Evolutionary conservation across 2,113 vertebrate species (phyloP).

Genomic region (Taxidea taxus): DNA sequence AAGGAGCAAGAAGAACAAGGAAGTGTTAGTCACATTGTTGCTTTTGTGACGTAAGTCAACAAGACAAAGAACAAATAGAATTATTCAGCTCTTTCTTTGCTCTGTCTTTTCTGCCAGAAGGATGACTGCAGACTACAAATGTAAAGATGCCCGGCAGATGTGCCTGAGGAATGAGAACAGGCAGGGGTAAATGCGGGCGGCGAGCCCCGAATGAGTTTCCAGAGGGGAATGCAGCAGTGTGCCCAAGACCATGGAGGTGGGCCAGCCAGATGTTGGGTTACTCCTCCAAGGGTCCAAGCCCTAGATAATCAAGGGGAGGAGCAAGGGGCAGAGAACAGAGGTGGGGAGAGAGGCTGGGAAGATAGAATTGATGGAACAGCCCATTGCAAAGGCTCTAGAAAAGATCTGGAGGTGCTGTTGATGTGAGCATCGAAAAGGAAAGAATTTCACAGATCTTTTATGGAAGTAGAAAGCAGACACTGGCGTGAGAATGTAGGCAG

Average conservation of each 20-base stretch:
- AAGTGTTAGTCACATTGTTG: background rate
- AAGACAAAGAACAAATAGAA: constrained; percentile 31
- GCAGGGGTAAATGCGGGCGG: rapidly evolving
- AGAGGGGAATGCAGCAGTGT: rapidly evolving
- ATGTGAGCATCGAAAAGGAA: background rate
- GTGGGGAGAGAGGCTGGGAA: background rate
- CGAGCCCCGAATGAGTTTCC: background rate
- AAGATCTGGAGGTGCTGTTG: background rate
- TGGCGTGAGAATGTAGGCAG: background rate
- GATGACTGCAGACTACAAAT: background rate
- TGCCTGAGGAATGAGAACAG: background rate
- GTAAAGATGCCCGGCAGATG: background rate
- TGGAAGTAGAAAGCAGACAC: background rate
- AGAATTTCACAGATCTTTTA: background rate
- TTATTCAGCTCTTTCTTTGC: background rate
- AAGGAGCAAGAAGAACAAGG: background rate
- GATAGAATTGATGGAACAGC: rapidly evolving
- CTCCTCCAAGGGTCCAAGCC: rapidly evolving
- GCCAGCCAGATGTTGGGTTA: background rate
- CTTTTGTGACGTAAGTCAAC: background rate
- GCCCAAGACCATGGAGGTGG: background rate
- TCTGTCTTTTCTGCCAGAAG: background rate
- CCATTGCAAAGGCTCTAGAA: background rate
- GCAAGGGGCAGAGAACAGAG: background rate
- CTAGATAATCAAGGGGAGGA: background rate